Conservation (phyloP, 1,140 invertebrate genomes). For the Lasioglossum albipes region DNA sequence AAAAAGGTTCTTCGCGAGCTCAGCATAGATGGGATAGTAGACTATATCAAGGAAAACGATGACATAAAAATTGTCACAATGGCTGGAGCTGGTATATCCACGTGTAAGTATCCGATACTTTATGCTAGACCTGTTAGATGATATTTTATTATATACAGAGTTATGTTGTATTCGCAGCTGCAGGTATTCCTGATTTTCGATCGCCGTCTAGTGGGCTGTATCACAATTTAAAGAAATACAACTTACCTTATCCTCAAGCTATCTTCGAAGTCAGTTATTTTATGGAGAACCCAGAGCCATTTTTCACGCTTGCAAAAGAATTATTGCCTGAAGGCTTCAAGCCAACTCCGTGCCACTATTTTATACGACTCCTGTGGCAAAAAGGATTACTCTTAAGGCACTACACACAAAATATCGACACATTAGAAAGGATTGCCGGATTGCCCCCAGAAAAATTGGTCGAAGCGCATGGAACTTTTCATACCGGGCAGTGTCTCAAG, state of each 20-base stretch:
- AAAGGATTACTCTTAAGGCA: conserved; percentile 90
- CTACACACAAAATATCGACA: conserved; percentile 97
- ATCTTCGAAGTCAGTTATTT: conserved; percentile 96
- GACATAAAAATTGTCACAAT: conserved; percentile 95
- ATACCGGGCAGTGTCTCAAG: conserved; percentile 91
- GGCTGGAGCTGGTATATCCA: conserved; percentile 97
- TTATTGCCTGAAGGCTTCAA: conserved; percentile 91
- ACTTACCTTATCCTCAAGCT: conserved; percentile 95
- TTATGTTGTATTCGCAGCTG: conserved; percentile 82
- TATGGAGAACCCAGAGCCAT: conserved; percentile 90
- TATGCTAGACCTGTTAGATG: neutral
- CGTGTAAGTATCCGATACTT: conserved; percentile 84
- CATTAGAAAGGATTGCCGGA: conserved; percentile 93
- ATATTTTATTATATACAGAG: conserved; percentile 1
- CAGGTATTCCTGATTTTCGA: conserved; percentile 96
- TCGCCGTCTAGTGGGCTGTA: conserved; percentile 95
- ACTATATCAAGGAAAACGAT: conserved; percentile 86
- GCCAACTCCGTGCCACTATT: conserved; percentile 92
- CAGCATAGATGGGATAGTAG: conserved; percentile 85
- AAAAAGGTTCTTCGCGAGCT: conserved; percentile 75
- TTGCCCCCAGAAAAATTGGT: conserved; percentile 91
- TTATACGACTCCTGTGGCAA: conserved; percentile 89
- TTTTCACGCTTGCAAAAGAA: conserved; percentile 92
- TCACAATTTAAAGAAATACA: conserved; percentile 94
- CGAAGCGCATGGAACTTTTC: conserved; percentile 96